Evolutionary conservation across 2,888 invertebrate genomes (phyloP).

Genomic region (Oegoconia quadripuncta): DNA sequence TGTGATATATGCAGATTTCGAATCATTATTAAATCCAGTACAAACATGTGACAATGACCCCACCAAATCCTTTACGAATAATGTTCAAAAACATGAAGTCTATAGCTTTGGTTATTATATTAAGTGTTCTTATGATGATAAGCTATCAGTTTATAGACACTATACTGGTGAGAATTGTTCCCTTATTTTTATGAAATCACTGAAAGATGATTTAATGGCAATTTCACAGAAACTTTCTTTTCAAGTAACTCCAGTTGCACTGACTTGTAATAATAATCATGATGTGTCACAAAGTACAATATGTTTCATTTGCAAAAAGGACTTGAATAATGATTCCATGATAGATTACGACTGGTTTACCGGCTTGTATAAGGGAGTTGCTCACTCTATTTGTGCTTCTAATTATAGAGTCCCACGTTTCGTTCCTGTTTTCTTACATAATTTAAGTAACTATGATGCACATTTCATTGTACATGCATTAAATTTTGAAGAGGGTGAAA

Average conservation of each 20-base stretch:
- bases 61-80: conserved; percentile 22
- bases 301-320: conserved; percentile 21
- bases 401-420: conserved; percentile 19
- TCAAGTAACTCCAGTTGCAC: conserved; percentile 10
- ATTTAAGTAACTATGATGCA: conserved; percentile 29
- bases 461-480: conserved; percentile 33
- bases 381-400: conserved; percentile 24
- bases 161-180: conserved; percentile 26
- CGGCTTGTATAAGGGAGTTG: conserved; percentile 26
- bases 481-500: conserved; percentile 21
- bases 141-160: conserved; percentile 24
- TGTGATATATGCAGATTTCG: conserved; percentile 26
- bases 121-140: conserved; percentile 29
- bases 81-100: conserved; percentile 24
- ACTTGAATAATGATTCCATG: conserved; percentile 14
- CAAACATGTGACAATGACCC: conserved; percentile 20
- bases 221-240: conserved; percentile 13
- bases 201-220: conserved; percentile 18
- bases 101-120: conserved; percentile 34
- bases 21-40: conserved; percentile 25
- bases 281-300: conserved; percentile 6
- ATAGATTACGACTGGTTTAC: conserved; percentile 24
- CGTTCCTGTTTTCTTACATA: conserved; percentile 26
- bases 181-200: conserved; percentile 24
- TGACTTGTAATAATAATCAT: conserved; percentile 1